These are phyloP conservation scores for Dasysyrphus albostriatus DNA, from an alignment of 2,888 invertebrate species.

Conservation along the genomic window DNA sequence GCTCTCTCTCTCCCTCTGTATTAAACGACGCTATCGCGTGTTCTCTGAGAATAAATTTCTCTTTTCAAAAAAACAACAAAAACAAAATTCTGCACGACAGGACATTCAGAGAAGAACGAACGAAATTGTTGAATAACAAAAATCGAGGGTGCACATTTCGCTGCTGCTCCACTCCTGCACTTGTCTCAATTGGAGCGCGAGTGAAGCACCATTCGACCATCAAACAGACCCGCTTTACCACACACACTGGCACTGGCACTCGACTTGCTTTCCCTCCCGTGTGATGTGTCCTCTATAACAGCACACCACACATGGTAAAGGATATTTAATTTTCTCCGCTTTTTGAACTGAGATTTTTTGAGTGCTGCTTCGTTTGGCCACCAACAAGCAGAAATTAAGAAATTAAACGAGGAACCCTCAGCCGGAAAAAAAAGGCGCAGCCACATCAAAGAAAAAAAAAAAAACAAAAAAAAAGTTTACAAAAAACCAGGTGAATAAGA, in stretches of 20 bases:
- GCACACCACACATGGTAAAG: slow-evolving; percentile 42
- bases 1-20: background rate
- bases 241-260: slow-evolving; percentile 27
- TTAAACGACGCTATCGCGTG: background rate
- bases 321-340: slow-evolving; percentile 61
- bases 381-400: slow-evolving; percentile 61
- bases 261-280: slow-evolving; percentile 10
- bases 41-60: slow-evolving; percentile 42
- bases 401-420: slow-evolving; percentile 59
- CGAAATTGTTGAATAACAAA: slow-evolving; percentile 69
- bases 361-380: slow-evolving; percentile 26
- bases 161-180: slow-evolving; percentile 73
- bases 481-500: slow-evolving; percentile 46
- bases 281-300: slow-evolving; percentile 5
- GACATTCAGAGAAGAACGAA: slow-evolving; percentile 44
- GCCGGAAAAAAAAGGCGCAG: slow-evolving; percentile 63
- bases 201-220: slow-evolving; percentile 64
- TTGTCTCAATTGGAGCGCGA: slow-evolving; percentile 71
- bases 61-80: slow-evolving; percentile 8
- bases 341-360: slow-evolving; percentile 57
- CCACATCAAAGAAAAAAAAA: slow-evolving; percentile 16
- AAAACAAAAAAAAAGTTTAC: background rate
- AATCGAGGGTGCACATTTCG: slow-evolving; percentile 64
- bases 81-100: slow-evolving; percentile 26
- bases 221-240: slow-evolving; percentile 57